phyloP scores from a whole-genome alignment of 2,113 vertebrate species.

The Dasypus novemcinctus region DNA sequence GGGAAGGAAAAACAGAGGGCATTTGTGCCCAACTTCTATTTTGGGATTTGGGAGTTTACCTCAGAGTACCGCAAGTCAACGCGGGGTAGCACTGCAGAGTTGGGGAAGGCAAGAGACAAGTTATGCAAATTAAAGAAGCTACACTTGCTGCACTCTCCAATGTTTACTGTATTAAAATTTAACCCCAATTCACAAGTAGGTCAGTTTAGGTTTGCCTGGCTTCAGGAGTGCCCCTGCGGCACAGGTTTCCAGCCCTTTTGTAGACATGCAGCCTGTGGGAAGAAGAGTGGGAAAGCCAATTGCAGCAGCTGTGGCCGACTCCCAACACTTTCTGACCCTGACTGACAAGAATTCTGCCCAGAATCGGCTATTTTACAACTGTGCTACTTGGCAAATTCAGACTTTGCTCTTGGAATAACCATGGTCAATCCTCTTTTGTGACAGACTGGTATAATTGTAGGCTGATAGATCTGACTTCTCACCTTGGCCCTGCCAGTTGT shows the following conservation, averaged over 20 bases:
- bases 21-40: not conserved
- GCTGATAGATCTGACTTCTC: not conserved
- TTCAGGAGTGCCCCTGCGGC: not conserved
- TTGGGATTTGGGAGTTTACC: not conserved
- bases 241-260: not conserved
- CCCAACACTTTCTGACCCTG: not conserved
- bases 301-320: not conserved
- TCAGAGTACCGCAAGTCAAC: not conserved
- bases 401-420: not conserved
- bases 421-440: not conserved
- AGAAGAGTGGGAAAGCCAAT: not conserved
- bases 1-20: not conserved
- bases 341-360: not conserved
- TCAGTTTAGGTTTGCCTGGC: not conserved
- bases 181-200: not conserved
- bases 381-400: not conserved
- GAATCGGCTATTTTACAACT: not conserved
- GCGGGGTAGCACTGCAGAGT: not conserved
- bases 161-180: not conserved
- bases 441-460: not conserved
- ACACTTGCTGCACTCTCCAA: no score
- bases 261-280: not conserved
- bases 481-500: not conserved
- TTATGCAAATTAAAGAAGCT: not conserved
- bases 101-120: not conserved